A percentile compares a stretch with the other conserved stretches of the same genome.
Evolutionary conservation across 2,888 invertebrate genomes (phyloP).

Genomic region (Megaustenia siamemsis): DNA sequence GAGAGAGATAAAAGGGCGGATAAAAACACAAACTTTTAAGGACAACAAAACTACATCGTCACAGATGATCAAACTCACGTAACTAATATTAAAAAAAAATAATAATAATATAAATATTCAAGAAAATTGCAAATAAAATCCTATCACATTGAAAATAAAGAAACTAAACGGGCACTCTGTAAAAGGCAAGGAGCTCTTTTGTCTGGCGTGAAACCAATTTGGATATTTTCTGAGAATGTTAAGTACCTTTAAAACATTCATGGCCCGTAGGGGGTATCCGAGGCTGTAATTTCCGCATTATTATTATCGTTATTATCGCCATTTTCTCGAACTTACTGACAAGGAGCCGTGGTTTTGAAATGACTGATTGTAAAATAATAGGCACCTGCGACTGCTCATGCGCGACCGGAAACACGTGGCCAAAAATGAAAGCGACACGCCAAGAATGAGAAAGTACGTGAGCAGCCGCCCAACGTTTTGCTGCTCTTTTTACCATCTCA

Average conservation of each 20-base stretch:
- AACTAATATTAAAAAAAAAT: too few relatives aligned
- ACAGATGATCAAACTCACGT: too few relatives aligned
- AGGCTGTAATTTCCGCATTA: background rate
- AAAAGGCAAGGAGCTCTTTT: background rate
- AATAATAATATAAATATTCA: too few relatives aligned
- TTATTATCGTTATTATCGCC: background rate
- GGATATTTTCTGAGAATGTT: background rate
- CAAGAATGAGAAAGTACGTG: background rate
- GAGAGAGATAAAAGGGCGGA: too few relatives aligned
- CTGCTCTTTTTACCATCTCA: slow-evolving; percentile 26
- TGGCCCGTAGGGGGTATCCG: background rate
- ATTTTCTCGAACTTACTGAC: background rate
- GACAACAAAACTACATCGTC: too few relatives aligned
- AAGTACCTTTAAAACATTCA: background rate
- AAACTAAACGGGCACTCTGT: background rate
- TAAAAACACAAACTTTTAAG: too few relatives aligned
- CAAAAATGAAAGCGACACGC: slow-evolving; percentile 12
- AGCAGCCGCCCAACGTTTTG: background rate
- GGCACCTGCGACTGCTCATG: slow-evolving; percentile 15
- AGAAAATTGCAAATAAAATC: too few relatives aligned
- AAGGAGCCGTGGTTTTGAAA: slow-evolving; percentile 22
- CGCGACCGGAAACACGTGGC: slow-evolving; percentile 17
- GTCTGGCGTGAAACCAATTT: background rate
- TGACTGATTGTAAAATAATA: slow-evolving; percentile 40
- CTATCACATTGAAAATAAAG: too few relatives aligned